These are phyloP conservation scores for Amniataba percoides DNA, from an alignment of 2,797 vertebrate genomes.

Conservation along the genomic window DNA sequence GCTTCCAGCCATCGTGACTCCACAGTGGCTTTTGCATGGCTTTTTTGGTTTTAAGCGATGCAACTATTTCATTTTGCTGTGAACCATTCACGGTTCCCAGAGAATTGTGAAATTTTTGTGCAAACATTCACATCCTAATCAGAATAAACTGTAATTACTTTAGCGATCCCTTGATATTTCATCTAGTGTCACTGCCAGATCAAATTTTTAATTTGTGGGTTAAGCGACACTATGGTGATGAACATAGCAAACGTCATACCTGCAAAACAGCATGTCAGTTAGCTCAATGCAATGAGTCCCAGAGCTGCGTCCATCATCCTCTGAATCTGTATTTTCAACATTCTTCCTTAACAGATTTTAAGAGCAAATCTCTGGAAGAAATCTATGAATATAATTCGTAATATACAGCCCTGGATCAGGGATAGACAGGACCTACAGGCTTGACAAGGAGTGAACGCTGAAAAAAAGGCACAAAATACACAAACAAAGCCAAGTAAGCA, in stretches of 20 bases:
- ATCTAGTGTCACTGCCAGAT: fast-evolving
- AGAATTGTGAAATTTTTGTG: too few relatives aligned
- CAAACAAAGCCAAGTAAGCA: constrained; percentile 27
- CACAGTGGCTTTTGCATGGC: too few relatives aligned
- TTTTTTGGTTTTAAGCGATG: neutral
- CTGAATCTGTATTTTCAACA: neutral
- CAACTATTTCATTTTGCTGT: neutral
- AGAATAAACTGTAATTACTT: neutral
- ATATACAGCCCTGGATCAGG: neutral
- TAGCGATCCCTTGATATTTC: neutral
- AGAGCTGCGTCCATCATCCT: neutral
- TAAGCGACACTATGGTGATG: neutral
- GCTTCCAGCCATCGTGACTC: too few relatives aligned
- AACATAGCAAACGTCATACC: neutral
- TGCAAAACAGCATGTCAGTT: neutral
- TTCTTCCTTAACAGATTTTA: neutral
- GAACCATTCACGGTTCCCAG: neutral
- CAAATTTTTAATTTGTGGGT: neutral
- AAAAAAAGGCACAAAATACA: constrained; percentile 49
- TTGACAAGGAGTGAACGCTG: constrained; percentile 5
- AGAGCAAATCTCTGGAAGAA: neutral
- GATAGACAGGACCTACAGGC: constrained; percentile 5
- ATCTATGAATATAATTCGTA: neutral
- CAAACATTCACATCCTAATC: too few relatives aligned
- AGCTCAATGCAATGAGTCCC: neutral